A percentile compares a stretch with the other conserved stretches of the same genome.
Evolutionary conservation across 2,113 vertebrate genomes (phyloP).

Genomic region (Melozone crissalis): DNA sequence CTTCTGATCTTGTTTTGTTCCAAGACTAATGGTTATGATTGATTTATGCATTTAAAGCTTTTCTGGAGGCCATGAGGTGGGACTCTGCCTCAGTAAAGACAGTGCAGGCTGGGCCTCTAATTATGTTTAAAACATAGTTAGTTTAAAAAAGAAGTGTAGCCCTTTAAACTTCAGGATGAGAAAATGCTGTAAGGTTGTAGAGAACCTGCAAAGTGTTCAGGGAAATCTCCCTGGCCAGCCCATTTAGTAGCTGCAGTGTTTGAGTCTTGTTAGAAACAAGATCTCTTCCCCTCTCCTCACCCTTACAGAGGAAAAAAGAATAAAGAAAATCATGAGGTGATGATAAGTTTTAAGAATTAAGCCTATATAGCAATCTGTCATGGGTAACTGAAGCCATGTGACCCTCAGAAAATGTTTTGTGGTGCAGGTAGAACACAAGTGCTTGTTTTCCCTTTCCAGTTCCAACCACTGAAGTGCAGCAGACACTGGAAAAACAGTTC

Average conservation of each 20-base stretch:
- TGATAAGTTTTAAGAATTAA: neutral
- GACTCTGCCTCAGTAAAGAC: neutral
- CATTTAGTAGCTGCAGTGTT: neutral
- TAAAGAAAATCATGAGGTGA: neutral
- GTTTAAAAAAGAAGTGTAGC: neutral
- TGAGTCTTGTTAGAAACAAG: neutral
- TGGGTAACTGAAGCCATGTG: neutral
- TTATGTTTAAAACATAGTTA: neutral
- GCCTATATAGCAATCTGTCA: neutral
- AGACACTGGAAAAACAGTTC: neutral
- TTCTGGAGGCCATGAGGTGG: neutral
- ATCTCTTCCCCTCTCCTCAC: neutral
- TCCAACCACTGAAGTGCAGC: neutral
- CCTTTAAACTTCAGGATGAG: neutral
- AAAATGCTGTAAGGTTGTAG: neutral
- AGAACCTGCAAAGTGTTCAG: neutral
- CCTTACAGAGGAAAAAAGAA: neutral
- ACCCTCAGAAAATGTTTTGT: neutral
- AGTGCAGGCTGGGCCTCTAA: neutral
- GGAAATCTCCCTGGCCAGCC: neutral
- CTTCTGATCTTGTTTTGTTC: neutral
- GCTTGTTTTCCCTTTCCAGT: neutral
- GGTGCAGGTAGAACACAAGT: neutral
- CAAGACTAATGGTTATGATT: neutral
- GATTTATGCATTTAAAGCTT: neutral